Evolutionary conservation across 2,113 vertebrate species (phyloP), one percentile per base, ranked within the genome.

Genomic region (Bubo scandiacus): DNA sequence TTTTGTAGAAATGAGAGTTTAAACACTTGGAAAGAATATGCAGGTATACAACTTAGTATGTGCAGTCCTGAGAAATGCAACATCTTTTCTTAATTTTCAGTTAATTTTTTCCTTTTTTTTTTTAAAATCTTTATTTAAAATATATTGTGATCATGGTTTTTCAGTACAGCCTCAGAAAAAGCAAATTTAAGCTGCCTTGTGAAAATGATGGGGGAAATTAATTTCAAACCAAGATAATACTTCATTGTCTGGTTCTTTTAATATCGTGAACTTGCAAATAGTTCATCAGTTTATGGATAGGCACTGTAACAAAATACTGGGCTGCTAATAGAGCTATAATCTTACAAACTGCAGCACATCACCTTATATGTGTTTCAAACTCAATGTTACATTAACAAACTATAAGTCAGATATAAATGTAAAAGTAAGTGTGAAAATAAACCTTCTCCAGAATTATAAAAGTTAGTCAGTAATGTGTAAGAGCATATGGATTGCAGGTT

Each of bases 11-110:
- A 0, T 27, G 40, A n/a, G 61, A 45, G 18, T 51, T 61, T 11
- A 57, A 81, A 45, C 17, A 29, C 36, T 81, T 62, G 55, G 11
- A 49, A 85, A 66, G 38, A 34, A 21, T 27, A 9, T 15, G 8
- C 45, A 63, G 19, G 17, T 0, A 0, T 40, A 3, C 10, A 88
- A 5, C 6, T 74, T 74, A 6, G 3, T 32, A 15, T 36, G 4
- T 85, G 45, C 30, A 52, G 5, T 57, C 36, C 19, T 57, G 26
- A 78, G 47, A 78, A 78, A 47, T 13, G 52, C 9, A 49, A 11
- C 22, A 32, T 16, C 0, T 7, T 11, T n/a, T 58, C 65, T 66
- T 26, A 2, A 3, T 32, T 42, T 57, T 74, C 14, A 30, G 15
- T n/a, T 55, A 29, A 15, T 11, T 2, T 32, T 40, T 52, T 42